Base-by-base conservation (phyloP, 2,797 vertebrate species). In the Peromyscus eremicus region DNA sequence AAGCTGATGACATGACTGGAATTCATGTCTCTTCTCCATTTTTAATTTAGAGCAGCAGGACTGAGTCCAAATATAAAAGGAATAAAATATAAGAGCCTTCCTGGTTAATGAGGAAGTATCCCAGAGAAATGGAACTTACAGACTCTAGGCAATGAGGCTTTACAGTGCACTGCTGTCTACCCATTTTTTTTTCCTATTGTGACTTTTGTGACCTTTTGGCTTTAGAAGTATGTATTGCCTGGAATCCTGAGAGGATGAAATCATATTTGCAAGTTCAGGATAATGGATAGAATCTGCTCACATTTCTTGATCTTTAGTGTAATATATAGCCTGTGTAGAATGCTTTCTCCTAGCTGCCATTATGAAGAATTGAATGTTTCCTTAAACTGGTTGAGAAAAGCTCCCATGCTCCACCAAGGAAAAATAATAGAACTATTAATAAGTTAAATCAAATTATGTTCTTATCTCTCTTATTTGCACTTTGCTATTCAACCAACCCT, bases 111-210 rank as follows among this genome's bases (percentile, higher is more conserved):
- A 73, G 2, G 29, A 83, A 92, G 90, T 95, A 95, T 94, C 79
- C n/a, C 71, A 40, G 73, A 85, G 71, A 94, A 64, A 93, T 9
- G 76, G 29, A 49, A n/a, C 87, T 81, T 25, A 66, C 27, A 60
- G 92, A 21, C 17, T 83, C 52, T 92, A 73, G 91, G 32, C 46
- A 19, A 77, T 79, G 8, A 89, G 77, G 25, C 91, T 52, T 64
- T n/a, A 49, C 11, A 84, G 68, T 75, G 62, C 84, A 96, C 68
- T 97, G 89, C 57, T 95, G 49, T 88, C 57, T 85, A 91, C 90
- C n/a, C 95, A 93, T 94, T 92, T 96, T 13, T 34, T 96, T 96
- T 91, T 13, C 49, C 82, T 92, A 19, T 32, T 80, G 68, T 70
- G 37, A 34, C 77, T 89, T 71, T 94, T 76, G n/a, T 77, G 80